Conservation (phyloP, 1,140 invertebrate genomes). For the Babylonia areolata region DNA sequence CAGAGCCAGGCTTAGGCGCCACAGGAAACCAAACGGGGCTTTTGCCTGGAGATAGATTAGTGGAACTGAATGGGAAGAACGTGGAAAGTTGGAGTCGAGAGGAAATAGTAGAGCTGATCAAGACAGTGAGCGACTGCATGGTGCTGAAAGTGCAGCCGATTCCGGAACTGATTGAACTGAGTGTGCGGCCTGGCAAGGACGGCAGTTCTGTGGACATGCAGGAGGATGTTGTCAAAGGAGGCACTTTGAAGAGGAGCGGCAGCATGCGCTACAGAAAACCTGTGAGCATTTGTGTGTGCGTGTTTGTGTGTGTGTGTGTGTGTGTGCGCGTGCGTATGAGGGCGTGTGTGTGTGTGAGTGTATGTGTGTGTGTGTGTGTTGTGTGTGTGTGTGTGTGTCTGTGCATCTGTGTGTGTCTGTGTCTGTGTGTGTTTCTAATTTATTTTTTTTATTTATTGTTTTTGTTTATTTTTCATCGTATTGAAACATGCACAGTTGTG, state of each 20-base stretch:
- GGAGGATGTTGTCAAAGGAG: conserved; percentile 84
- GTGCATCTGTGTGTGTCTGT: background rate
- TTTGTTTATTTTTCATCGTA: background rate
- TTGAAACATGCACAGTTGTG: background rate
- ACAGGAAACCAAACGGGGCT: conserved; percentile 84
- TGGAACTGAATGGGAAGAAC: conserved; percentile 91
- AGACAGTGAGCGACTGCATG: conserved; percentile 87
- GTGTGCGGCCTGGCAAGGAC: conserved; percentile 69
- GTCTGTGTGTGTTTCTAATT: background rate
- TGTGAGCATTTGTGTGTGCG: conserved; percentile 49
- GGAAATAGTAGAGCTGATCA: conserved; percentile 95
- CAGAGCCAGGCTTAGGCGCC: conserved; percentile 88
- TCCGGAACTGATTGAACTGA: conserved; percentile 85
- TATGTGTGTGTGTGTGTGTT: conserved; percentile 1
- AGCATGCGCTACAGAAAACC: conserved; percentile 69
- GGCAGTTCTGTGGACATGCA: conserved; percentile 79
- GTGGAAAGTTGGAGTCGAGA: conserved; percentile 91
- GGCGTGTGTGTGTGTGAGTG: background rate
- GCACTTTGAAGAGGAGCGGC: conserved; percentile 87
- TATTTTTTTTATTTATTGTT: too few relatives aligned
- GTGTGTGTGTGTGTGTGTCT: background rate
- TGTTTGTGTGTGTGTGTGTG: conserved; percentile 1
- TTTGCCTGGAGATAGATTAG: conserved; percentile 92
- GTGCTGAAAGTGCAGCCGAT: conserved; percentile 86
- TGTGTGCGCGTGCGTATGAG: background rate